Evolutionary conservation across 2,113 vertebrate species (phyloP).

Genomic region (Chionis minor): DNA sequence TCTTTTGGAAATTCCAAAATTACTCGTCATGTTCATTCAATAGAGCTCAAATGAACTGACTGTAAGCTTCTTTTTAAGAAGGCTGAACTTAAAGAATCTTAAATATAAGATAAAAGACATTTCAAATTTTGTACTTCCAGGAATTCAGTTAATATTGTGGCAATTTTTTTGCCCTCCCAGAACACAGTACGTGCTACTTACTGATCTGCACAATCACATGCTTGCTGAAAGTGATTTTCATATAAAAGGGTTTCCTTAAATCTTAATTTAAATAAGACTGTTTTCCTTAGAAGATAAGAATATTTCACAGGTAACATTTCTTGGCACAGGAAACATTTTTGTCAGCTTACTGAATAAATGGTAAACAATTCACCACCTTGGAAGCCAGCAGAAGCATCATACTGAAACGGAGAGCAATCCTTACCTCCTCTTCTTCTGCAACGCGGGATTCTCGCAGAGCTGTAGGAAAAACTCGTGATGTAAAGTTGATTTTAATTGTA

Average conservation of each 20-base stretch:
- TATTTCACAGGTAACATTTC: neutral
- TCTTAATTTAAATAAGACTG: neutral
- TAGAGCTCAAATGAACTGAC: neutral
- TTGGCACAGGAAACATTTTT: neutral
- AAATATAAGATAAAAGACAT: neutral
- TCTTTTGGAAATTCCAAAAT: neutral
- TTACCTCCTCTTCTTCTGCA: conserved; percentile 90
- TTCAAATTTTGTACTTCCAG: neutral
- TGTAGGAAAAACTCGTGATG: conserved; percentile 88
- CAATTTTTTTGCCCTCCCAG: neutral
- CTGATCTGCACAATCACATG: neutral
- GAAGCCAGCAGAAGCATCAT: neutral
- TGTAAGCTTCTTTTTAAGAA: neutral
- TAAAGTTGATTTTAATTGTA: conserved; percentile 86
- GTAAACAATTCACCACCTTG: neutral
- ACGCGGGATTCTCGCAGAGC: conserved; percentile 87
- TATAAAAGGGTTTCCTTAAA: neutral
- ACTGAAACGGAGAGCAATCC: neutral
- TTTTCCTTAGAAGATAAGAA: neutral
- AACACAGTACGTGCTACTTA: neutral
- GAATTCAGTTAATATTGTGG: neutral
- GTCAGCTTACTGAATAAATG: neutral
- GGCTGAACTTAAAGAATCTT: neutral
- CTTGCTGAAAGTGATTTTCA: neutral
- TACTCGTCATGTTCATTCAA: neutral